Evolutionary conservation across 2,113 vertebrate genomes (phyloP).

Genomic region (Pristiophorus japonicus): DNA sequence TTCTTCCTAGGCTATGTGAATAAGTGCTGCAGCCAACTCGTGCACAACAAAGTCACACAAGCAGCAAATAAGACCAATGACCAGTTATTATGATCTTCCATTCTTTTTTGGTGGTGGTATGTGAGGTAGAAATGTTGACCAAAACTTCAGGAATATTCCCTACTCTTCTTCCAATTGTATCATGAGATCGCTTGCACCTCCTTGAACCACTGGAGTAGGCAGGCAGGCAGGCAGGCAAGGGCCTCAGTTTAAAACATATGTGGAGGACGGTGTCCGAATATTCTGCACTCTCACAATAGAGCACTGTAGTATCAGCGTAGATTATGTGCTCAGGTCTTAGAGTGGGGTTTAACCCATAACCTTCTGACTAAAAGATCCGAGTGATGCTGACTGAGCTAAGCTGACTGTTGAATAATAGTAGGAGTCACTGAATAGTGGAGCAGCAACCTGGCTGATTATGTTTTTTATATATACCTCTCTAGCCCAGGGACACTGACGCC

Average conservation of each 20-base stretch:
- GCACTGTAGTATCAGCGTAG: background rate
- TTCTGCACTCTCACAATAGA: background rate
- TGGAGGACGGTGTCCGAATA: background rate
- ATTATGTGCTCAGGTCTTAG: background rate
- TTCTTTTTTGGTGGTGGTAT: background rate
- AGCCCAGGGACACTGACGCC: background rate
- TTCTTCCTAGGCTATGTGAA: background rate
- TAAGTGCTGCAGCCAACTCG: background rate
- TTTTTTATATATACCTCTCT: background rate
- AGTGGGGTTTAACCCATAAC: background rate
- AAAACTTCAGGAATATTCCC: background rate
- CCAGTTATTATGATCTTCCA: background rate
- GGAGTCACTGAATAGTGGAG: background rate
- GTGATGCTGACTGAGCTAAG: background rate
- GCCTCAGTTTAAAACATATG: background rate
- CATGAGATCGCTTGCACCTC: background rate
- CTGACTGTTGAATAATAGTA: constrained; percentile 6
- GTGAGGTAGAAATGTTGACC: background rate
- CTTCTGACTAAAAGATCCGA: background rate
- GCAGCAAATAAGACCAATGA: background rate
- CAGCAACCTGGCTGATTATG: background rate
- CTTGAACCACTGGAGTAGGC: background rate
- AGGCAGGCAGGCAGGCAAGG: background rate
- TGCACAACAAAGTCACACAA: background rate
- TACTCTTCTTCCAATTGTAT: background rate